A percentile compares a stretch with the other conserved stretches of the same genome.
Evolutionary conservation across 1,140 invertebrate species (phyloP).

Genomic region (Drosophila saltans): DNA sequence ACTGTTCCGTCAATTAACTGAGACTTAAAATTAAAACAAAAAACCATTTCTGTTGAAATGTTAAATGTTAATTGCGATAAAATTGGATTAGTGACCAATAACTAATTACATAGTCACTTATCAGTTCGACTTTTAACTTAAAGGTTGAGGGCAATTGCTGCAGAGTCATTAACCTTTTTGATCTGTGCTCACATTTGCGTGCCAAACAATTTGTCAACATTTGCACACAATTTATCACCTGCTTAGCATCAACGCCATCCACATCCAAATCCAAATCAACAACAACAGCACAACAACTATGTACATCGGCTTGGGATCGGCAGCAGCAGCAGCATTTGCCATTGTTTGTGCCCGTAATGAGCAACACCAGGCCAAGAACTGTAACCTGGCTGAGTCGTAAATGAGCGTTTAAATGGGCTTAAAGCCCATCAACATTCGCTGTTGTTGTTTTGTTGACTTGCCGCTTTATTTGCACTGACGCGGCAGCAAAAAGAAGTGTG

Average conservation of each 20-base stretch:
- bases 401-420: conserved; percentile 60
- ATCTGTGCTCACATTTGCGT: conserved; percentile 32
- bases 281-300: background rate
- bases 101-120: background rate
- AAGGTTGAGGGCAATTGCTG: conserved; percentile 24
- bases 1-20: no score
- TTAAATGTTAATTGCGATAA: background rate
- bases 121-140: background rate
- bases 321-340: conserved; percentile 26
- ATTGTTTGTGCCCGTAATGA: conserved; percentile 52
- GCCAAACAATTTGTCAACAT: conserved; percentile 62
- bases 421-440: conserved; percentile 39
- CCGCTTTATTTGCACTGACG: conserved; percentile 16
- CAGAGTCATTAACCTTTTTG: conserved; percentile 46
- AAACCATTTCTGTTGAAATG: background rate
- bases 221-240: conserved; percentile 65
- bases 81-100: background rate
- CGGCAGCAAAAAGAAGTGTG: background rate
- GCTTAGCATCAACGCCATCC: conserved; percentile 45
- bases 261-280: conserved; percentile 31
- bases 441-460: conserved; percentile 15
- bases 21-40: no score
- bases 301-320: background rate
- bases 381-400: conserved; percentile 53
- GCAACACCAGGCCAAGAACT: conserved; percentile 47